Conservation (phyloP, 2,797 vertebrate species). For the Spheniscus humboldti region DNA sequence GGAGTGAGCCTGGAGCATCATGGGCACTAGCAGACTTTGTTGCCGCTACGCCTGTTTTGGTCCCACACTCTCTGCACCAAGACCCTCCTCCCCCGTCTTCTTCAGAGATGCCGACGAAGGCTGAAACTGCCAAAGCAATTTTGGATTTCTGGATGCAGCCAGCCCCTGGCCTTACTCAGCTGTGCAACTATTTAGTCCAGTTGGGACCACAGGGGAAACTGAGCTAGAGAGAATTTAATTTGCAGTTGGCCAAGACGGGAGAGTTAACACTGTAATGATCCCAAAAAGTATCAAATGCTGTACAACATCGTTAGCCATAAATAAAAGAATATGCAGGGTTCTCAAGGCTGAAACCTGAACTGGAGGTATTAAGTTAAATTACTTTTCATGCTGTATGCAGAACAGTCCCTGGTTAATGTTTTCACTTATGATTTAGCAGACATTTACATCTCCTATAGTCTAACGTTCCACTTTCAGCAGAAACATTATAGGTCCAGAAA, state of each 20-base stretch:
- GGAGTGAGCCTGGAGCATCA: neutral
- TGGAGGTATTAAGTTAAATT: slow-evolving; percentile 26
- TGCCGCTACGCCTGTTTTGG: accelerated
- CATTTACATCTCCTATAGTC: neutral
- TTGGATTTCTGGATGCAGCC: neutral
- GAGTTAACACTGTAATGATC: slow-evolving; percentile 6
- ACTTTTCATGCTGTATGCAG: neutral
- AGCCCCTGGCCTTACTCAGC: neutral
- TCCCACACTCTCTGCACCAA: neutral
- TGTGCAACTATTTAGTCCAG: neutral
- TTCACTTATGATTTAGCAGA: neutral
- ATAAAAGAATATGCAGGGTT: neutral
- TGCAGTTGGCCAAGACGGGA: slow-evolving; percentile 16
- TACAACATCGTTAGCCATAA: neutral
- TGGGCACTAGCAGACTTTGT: neutral
- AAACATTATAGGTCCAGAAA: neutral
- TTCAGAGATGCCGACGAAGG: neutral
- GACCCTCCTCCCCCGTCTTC: neutral
- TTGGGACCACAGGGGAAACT: slow-evolving; percentile 2
- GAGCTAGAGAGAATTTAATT: slow-evolving; percentile 22
- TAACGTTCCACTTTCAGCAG: neutral
- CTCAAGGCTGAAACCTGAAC: slow-evolving; percentile 27
- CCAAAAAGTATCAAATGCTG: neutral
- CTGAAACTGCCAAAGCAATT: neutral
- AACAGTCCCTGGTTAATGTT: neutral